phyloP scores from a whole-genome alignment of 2,888 invertebrate species.

The Yponomeuta malinellus region DNA sequence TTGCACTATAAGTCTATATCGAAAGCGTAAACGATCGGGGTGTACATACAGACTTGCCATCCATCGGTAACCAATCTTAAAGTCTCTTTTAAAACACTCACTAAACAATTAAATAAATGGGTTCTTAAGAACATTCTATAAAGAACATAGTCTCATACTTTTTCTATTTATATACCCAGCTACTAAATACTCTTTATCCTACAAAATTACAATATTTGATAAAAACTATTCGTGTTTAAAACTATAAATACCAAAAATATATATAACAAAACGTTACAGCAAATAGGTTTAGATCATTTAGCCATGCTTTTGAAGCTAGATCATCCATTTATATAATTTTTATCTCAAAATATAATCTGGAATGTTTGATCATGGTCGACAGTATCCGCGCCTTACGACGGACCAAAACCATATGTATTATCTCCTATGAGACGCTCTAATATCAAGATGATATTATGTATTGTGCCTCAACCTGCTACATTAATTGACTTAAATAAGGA shows the following conservation, averaged over 20 bases:
- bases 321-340: background rate
- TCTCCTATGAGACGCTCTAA: background rate
- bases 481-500: conserved; percentile 75
- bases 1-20: background rate
- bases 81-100: background rate
- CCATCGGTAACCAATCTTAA: background rate
- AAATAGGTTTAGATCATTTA: conserved; percentile 7
- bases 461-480: conserved; percentile 45
- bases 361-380: background rate
- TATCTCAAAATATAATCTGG: conserved; percentile 6
- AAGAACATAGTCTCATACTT: no score
- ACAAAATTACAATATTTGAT: background rate
- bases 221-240: background rate
- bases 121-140: no score
- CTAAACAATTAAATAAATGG: no score
- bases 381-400: background rate
- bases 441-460: conserved; percentile 23
- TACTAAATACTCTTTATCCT: conserved; percentile 21
- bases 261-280: background rate
- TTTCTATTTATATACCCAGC: conserved; percentile 14
- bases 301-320: conserved; percentile 21
- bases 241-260: background rate
- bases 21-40: background rate
- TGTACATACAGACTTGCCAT: background rate
- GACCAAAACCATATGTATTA: background rate